phyloP scores from a whole-genome alignment of 2,888 invertebrate species.

The Sphecodes monilicornis region DNA sequence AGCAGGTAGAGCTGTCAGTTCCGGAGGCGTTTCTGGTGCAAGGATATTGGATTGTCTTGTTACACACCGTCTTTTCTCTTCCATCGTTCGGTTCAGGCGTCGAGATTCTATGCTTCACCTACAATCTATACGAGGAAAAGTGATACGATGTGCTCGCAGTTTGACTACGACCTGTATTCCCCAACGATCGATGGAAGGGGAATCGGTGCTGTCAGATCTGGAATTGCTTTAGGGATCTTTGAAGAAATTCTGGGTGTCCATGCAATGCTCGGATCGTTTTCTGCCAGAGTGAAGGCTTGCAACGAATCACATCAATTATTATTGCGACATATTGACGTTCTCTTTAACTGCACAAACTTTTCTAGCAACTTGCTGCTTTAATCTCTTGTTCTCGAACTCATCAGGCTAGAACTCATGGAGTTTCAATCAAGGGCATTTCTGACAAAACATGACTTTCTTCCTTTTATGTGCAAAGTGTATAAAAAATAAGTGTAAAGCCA shows the following conservation, averaged over 20 bases:
- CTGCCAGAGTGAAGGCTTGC: background rate
- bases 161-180: constrained; percentile 42
- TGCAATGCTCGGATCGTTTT: constrained; percentile 23
- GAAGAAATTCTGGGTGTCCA: constrained; percentile 55
- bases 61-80: constrained; percentile 63
- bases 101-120: constrained; percentile 58
- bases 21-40: constrained; percentile 58
- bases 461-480: too few relatives aligned
- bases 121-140: constrained; percentile 53
- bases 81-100: constrained; percentile 43
- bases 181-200: constrained; percentile 46
- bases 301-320: constrained; percentile 3
- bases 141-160: constrained; percentile 61
- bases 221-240: constrained; percentile 71
- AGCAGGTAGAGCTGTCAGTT: constrained; percentile 61
- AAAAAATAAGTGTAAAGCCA: too few relatives aligned
- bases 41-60: constrained; percentile 76
- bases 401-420: background rate
- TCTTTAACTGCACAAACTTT: background rate
- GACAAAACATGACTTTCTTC: too few relatives aligned
- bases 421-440: background rate
- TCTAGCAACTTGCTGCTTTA: background rate
- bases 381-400: background rate
- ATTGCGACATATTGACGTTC: background rate
- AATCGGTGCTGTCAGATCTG: constrained; percentile 66